Conservation (phyloP, 2,888 invertebrate genomes). For the Mactromeris polynyma region DNA sequence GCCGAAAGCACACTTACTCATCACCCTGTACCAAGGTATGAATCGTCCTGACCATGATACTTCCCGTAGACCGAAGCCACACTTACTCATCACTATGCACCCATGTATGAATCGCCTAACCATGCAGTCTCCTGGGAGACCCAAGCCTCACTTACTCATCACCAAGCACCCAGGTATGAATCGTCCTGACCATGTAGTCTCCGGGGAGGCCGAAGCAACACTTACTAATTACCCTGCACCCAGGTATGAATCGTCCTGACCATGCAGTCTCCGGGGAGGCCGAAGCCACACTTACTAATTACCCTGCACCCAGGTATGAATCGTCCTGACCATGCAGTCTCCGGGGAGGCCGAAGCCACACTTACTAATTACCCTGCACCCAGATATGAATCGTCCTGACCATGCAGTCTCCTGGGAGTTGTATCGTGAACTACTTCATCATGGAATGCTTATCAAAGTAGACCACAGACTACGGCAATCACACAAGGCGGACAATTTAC, state of each 20-base stretch:
- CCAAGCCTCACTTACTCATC: background rate
- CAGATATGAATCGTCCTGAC: background rate
- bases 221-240: background rate
- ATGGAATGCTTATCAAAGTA: background rate
- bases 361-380: background rate
- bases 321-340: background rate
- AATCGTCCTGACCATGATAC: background rate
- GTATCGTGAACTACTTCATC: background rate
- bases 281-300: background rate
- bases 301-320: background rate
- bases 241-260: background rate
- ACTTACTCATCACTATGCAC: background rate
- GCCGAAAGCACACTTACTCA: background rate
- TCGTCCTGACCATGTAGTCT: background rate
- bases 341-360: background rate
- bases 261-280: too few relatives aligned
- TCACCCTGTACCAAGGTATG: background rate
- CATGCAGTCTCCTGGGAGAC: too few relatives aligned
- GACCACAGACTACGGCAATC: constrained; percentile 5
- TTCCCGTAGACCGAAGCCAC: background rate
- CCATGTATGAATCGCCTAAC: background rate
- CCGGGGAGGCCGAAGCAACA: background rate
- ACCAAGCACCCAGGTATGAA: background rate
- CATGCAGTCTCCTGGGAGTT: background rate
- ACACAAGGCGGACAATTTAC: constrained; percentile 8